A percentile compares a stretch with the other conserved stretches of the same genome.
Conservation (phyloP, 2,797 vertebrate genomes). For the Sebastes melanostomus region DNA sequence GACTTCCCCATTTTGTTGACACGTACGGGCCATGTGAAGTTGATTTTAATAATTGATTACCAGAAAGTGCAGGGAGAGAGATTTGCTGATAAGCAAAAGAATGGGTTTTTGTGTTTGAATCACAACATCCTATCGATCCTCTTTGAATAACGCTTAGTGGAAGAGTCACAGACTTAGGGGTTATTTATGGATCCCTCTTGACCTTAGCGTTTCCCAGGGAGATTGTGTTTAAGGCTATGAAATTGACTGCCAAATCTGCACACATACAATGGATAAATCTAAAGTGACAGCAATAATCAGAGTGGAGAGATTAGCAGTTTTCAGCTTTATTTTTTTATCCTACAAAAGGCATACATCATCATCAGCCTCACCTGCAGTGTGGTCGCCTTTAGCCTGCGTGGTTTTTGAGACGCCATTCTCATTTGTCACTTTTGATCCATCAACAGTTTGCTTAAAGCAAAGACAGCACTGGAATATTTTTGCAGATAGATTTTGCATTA, state of each 20-base stretch:
- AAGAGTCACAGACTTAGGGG: slow-evolving; percentile 70
- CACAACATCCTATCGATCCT: slow-evolving; percentile 74
- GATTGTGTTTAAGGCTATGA: slow-evolving; percentile 74
- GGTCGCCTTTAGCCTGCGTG: slow-evolving; percentile 3
- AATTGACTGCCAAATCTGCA: slow-evolving; percentile 73
- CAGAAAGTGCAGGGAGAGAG: slow-evolving; percentile 76
- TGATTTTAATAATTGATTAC: slow-evolving; percentile 88
- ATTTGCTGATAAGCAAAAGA: slow-evolving; percentile 79
- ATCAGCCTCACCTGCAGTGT: slow-evolving; percentile 49
- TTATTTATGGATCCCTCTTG: slow-evolving; percentile 80
- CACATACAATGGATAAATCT: slow-evolving; percentile 66
- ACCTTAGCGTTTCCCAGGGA: slow-evolving; percentile 71
- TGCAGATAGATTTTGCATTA: background rate
- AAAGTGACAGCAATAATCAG: slow-evolving; percentile 70
- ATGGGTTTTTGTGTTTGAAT: slow-evolving; percentile 78
- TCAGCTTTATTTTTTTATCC: slow-evolving; percentile 44
- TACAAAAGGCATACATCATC: slow-evolving; percentile 66
- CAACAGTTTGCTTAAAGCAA: slow-evolving; percentile 30
- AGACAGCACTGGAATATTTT: slow-evolving; percentile 24
- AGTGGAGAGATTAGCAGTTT: slow-evolving; percentile 65
- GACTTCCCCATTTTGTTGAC: slow-evolving; percentile 80
- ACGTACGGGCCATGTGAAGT: slow-evolving; percentile 72
- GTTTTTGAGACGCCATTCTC: slow-evolving; percentile 26
- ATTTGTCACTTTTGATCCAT: slow-evolving; percentile 62
- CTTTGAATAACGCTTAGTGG: slow-evolving; percentile 79